phyloP scores from a whole-genome alignment of 2,888 invertebrate species.

The Drosophila subquinaria region DNA sequence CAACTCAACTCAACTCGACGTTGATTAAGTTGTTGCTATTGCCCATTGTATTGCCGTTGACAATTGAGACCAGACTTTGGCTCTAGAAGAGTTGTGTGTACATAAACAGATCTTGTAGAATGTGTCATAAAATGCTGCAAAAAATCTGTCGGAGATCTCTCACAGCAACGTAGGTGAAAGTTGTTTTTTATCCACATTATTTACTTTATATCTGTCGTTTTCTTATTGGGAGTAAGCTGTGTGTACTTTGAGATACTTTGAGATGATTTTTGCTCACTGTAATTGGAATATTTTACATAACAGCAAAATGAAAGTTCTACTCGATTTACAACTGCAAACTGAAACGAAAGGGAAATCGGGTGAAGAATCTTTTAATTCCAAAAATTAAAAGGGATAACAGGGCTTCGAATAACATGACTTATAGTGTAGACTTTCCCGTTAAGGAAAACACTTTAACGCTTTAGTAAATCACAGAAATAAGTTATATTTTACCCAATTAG shows the following conservation, averaged over 20 bases:
- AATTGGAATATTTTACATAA: constrained; percentile 22
- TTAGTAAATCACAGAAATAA: not conserved
- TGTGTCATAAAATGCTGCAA: constrained; percentile 68
- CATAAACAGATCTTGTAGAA: constrained; percentile 42
- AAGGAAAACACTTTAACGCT: not conserved
- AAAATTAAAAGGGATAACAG: not conserved
- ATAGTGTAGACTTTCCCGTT: not conserved
- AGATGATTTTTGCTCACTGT: constrained; percentile 7
- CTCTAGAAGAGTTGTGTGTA: constrained; percentile 14
- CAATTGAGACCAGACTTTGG: constrained; percentile 49
- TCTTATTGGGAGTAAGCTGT: constrained; percentile 20
- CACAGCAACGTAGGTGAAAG: constrained; percentile 55
- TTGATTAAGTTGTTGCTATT: constrained; percentile 65
- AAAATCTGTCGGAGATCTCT: constrained; percentile 50
- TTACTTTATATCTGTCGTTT: constrained; percentile 5
- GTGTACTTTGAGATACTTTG: constrained; percentile 20
- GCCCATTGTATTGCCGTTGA: constrained; percentile 49
- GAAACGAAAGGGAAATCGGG: not conserved
- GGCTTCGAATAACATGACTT: not conserved
- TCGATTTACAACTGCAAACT: not conserved
- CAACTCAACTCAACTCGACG: constrained; percentile 12
- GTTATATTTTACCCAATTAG: not conserved
- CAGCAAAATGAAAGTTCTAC: constrained; percentile 29
- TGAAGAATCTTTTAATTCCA: not conserved
- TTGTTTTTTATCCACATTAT: constrained; percentile 35